Base-by-base conservation (phyloP, 2,888 invertebrate species). In the Augiades crinisus region DNA sequence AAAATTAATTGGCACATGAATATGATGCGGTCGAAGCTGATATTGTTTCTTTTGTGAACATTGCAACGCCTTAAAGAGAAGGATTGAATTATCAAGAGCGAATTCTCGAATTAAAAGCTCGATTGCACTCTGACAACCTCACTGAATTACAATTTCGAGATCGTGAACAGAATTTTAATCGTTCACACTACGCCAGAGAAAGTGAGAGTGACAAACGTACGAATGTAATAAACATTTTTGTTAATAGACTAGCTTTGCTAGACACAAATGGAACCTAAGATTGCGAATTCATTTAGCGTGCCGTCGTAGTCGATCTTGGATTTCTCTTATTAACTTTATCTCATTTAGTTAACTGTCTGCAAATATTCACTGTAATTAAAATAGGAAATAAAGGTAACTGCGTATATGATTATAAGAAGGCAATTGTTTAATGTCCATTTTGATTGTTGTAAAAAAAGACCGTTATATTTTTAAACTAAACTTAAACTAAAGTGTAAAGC, bases 181-280 rank as follows among this genome's bases (percentile, higher is more conserved):
- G 64, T 49, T 46, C 60, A 60, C 58, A 63, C 66, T 62, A 63
- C 62, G 55, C 53, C 30, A 56, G 65, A 62, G 74, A 81, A 76
- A 80, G 78, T 68, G 65, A 78, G 67, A 75, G 78, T 78, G 66
- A 62, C 57, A 60, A 58, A 53, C 61, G 55, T 61, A 50, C 27
- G 57, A 63, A 65, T 60, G 60, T 64, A 67, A 66, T 58, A 68
- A 70, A 67, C 59, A 67, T 70, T 63, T 67, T 62, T 61, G 58
- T 60, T 67, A 69, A 72, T 70, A 58, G 61, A 63, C 60, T 63
- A 57, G 56, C 62, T 56, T 65, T 61, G 47, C 49, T 56, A 54
- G 50, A 62, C 57, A 56, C 57, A 70, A 74, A 70, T 57, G 60
- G 74, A 67, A 68, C 64, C 60, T 61, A 63, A 61, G 55, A 62